Percentiles rank a stretch among this genome's conserved stretches.
Conservation (phyloP, 2,888 invertebrate genomes). For the Tinea semifulvella region DNA sequence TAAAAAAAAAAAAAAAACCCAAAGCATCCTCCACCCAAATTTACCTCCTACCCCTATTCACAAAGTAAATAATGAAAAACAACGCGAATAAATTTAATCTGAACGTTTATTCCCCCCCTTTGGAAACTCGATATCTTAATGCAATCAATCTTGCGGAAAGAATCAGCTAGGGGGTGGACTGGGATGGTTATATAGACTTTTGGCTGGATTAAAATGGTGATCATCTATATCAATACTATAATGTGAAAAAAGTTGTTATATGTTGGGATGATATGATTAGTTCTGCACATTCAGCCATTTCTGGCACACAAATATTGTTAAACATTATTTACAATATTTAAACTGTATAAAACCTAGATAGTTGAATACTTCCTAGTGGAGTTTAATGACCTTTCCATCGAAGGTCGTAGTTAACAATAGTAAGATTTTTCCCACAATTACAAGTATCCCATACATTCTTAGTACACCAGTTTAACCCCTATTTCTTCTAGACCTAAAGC, state of each 20-base stretch:
- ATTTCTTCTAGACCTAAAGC: not conserved
- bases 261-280: no score
- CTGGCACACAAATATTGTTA: no score
- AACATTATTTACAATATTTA: no score
- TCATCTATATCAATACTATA: no score
- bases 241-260: no score
- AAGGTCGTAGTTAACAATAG: not conserved
- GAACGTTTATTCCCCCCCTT: slow-evolving; percentile 19
- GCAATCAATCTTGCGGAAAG: slow-evolving; percentile 11
- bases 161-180: not conserved
- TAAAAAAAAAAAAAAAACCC: no score
- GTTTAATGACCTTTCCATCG: not conserved
- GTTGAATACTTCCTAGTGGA: no score
- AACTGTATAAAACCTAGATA: no score
- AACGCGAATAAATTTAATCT: slow-evolving; percentile 36
- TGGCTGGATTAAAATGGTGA: no score
- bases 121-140: slow-evolving; percentile 13
- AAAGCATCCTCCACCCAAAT: no score
- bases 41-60: slow-evolving; percentile 4
- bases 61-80: slow-evolving; percentile 35
- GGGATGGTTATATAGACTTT: no score
- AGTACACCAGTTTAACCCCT: not conserved
- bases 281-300: no score
- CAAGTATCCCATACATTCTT: not conserved
- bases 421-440: slow-evolving; percentile 4